Conservation (phyloP, 2,113 vertebrate genomes). For the Cochlearius cochlearius region DNA sequence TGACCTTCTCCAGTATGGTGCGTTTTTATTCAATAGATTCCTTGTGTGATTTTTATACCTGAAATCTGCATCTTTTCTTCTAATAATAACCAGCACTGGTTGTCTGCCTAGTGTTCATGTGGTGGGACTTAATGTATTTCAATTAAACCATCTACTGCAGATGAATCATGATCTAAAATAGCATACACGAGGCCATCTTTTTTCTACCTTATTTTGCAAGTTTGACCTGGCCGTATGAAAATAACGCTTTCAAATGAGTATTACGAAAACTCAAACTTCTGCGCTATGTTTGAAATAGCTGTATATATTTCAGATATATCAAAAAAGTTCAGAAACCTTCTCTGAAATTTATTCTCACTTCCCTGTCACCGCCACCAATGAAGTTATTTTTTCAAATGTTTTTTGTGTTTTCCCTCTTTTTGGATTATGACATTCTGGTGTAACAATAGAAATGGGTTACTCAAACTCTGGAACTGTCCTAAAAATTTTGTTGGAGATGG, state of each 20-base stretch:
- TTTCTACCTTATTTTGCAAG: not conserved
- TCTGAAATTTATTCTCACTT: not conserved
- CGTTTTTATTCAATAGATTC: not conserved
- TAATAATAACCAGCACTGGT: not conserved
- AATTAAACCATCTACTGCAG: not conserved
- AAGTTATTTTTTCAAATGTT: not conserved
- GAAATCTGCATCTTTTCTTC: not conserved
- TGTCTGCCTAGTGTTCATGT: not conserved
- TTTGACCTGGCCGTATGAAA: not conserved
- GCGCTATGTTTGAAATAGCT: not conserved
- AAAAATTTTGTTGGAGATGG: not conserved
- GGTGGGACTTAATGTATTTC: not conserved
- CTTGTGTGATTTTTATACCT: not conserved
- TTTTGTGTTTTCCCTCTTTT: not conserved
- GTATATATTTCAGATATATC: not conserved
- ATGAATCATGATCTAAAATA: not conserved
- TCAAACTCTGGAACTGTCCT: not conserved
- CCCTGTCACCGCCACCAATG: not conserved
- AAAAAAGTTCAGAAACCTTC: not conserved
- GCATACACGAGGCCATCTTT: not conserved
- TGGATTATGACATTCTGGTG: not conserved
- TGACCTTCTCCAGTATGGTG: not conserved
- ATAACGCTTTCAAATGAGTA: not conserved
- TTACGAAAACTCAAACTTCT: not conserved
- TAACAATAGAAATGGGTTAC: not conserved